Percentiles rank a stretch among this genome's conserved stretches.
Conservation (phyloP, 64 coral and sea anemone species). For the Pachyseris speciosa region DNA sequence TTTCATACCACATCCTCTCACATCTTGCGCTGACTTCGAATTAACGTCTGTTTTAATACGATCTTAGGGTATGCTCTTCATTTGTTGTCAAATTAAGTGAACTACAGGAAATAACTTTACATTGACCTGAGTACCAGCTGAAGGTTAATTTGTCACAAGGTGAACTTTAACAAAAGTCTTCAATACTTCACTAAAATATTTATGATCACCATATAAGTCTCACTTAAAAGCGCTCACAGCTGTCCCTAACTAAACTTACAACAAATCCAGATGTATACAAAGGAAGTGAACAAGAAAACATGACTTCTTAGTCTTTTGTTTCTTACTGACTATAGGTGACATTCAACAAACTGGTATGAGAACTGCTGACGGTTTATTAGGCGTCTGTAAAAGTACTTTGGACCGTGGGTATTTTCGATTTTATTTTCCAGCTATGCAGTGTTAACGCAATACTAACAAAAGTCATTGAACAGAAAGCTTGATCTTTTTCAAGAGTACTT, state of each 20-base stretch:
- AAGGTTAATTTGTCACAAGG: conserved; percentile 40
- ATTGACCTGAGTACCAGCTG: conserved; percentile 17
- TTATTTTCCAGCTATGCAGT: too few relatives aligned
- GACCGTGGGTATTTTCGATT: too few relatives aligned
- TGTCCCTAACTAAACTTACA: neutral
- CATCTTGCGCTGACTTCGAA: neutral
- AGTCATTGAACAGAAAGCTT: too few relatives aligned
- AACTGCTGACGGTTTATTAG: too few relatives aligned
- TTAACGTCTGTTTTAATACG: neutral
- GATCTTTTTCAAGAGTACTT: too few relatives aligned
- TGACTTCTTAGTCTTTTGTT: too few relatives aligned
- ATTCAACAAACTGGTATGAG: too few relatives aligned
- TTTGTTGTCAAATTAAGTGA: neutral
- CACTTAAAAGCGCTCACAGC: neutral
- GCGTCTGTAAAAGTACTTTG: too few relatives aligned
- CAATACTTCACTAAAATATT: neutral
- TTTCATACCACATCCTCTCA: conserved; percentile 13
- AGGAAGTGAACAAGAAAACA: too few relatives aligned
- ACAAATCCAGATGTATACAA: too few relatives aligned
- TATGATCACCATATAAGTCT: neutral
- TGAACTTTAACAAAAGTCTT: neutral
- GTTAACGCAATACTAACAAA: too few relatives aligned
- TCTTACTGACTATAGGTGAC: too few relatives aligned
- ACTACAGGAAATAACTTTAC: neutral
- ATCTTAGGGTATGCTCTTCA: neutral